phyloP scores from a whole-genome alignment of 2,888 invertebrate species.

The Tortricodes alternella region DNA sequence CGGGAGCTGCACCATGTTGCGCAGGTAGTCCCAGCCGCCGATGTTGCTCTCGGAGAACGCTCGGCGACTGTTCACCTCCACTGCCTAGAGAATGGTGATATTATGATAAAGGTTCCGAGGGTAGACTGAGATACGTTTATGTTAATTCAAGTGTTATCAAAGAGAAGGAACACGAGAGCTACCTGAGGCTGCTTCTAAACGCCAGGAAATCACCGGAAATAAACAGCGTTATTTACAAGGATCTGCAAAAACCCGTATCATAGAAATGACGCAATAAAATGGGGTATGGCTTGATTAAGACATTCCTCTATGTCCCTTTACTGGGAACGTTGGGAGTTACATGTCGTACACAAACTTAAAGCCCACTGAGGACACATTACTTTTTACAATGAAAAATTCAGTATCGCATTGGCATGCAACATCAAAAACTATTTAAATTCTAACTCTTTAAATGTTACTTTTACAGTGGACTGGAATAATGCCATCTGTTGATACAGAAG shows the following conservation, averaged over 20 bases:
- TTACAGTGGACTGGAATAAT: background rate
- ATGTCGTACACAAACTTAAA: too few species aligned
- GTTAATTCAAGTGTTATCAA: too few species aligned
- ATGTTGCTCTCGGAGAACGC: conserved; percentile 95
- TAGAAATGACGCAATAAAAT: too few species aligned
- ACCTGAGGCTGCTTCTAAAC: too few species aligned
- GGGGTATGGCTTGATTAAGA: too few species aligned
- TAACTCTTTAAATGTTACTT: background rate
- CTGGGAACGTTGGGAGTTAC: background rate
- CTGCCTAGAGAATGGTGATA: conserved; percentile 83
- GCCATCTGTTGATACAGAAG: too few species aligned
- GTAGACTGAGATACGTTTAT: too few species aligned
- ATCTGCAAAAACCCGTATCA: too few species aligned
- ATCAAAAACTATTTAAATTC: conserved; percentile 1
- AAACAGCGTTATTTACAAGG: too few species aligned
- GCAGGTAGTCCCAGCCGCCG: conserved; percentile 96
- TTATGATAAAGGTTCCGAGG: background rate
- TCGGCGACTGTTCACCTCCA: conserved; percentile 93
- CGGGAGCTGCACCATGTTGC: conserved; percentile 98
- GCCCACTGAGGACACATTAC: background rate
- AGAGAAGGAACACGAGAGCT: too few species aligned
- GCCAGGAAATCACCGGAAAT: too few species aligned
- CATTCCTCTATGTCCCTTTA: too few species aligned
- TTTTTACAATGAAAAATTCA: background rate
- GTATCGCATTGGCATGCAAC: conserved; percentile 27